Conservation (phyloP, 2,888 invertebrate genomes). For the Synanthedon formicaeformis region DNA sequence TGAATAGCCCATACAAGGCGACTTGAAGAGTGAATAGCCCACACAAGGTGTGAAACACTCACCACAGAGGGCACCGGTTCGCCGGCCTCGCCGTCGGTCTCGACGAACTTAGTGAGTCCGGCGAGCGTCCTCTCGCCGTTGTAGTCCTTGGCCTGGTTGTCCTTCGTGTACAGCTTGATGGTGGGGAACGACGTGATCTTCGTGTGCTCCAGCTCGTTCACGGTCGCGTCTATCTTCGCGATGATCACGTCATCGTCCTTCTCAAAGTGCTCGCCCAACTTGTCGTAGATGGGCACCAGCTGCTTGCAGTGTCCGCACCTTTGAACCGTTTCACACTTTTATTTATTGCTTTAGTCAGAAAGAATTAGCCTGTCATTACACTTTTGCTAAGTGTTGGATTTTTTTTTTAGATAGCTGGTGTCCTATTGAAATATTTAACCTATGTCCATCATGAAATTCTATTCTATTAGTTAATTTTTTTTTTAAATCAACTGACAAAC, state of each 20-base stretch:
- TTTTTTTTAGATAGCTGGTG: background rate
- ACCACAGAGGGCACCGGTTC: constrained; percentile 75
- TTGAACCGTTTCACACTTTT: constrained; percentile 1
- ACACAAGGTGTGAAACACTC: constrained; percentile 21
- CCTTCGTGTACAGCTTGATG: constrained; percentile 93
- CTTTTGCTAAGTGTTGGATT: too few relatives aligned
- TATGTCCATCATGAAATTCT: too few relatives aligned
- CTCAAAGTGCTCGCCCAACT: constrained; percentile 94
- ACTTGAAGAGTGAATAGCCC: too few relatives aligned
- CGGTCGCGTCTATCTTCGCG: constrained; percentile 99
- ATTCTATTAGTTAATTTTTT: too few relatives aligned
- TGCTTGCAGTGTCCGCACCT: constrained; percentile 98
- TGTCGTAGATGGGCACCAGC: constrained; percentile 95
- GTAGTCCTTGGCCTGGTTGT: constrained; percentile 87
- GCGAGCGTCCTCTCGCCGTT: constrained; percentile 95
- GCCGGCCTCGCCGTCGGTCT: constrained; percentile 87
- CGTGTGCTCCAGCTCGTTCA: constrained; percentile 96
- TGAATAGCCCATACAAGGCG: too few relatives aligned
- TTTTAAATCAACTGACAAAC: too few relatives aligned
- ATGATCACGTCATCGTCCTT: constrained; percentile 86
- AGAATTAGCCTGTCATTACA: background rate
- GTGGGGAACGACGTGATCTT: constrained; percentile 96
- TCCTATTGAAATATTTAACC: too few relatives aligned
- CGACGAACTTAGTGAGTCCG: constrained; percentile 93
- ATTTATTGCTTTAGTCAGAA: background rate